Percentiles rank a stretch among this genome's conserved stretches.
Conservation (phyloP, 2,113 vertebrate genomes). For the Alectura lathami region DNA sequence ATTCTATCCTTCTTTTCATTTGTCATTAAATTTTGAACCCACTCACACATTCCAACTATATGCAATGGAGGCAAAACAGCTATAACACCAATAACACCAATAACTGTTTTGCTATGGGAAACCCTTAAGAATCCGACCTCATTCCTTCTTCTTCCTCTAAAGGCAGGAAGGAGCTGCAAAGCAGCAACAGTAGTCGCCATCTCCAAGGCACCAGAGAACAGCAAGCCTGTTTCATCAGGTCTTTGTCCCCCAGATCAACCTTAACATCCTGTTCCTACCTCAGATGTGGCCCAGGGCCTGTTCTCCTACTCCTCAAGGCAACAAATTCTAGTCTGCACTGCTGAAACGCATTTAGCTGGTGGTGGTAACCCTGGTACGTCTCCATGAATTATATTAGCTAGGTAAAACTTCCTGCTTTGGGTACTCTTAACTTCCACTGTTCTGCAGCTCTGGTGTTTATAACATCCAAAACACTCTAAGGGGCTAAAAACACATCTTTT, state of each 20-base stretch:
- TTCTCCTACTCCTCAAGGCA: background rate
- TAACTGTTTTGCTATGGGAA: background rate
- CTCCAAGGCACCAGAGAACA: background rate
- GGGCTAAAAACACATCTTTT: background rate
- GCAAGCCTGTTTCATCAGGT: background rate
- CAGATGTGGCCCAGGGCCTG: background rate
- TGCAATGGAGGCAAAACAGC: background rate
- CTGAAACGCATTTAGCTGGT: background rate
- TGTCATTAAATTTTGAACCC: background rate
- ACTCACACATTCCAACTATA: background rate
- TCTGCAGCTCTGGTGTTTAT: background rate
- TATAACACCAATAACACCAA: background rate
- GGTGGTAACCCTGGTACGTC: background rate
- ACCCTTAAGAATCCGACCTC: background rate
- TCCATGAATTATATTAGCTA: background rate
- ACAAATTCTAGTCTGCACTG: background rate
- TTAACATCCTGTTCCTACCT: background rate
- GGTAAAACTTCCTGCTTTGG: background rate
- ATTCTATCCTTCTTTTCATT: background rate
- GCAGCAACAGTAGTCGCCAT: background rate
- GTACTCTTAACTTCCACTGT: background rate
- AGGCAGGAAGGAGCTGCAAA: background rate
- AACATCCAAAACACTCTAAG: background rate
- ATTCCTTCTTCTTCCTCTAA: background rate
- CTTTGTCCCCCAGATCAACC: background rate